These are phyloP conservation scores for Pseudorasbora parva DNA, from an alignment of 2,113 vertebrate species.

Conservation along the genomic window DNA sequence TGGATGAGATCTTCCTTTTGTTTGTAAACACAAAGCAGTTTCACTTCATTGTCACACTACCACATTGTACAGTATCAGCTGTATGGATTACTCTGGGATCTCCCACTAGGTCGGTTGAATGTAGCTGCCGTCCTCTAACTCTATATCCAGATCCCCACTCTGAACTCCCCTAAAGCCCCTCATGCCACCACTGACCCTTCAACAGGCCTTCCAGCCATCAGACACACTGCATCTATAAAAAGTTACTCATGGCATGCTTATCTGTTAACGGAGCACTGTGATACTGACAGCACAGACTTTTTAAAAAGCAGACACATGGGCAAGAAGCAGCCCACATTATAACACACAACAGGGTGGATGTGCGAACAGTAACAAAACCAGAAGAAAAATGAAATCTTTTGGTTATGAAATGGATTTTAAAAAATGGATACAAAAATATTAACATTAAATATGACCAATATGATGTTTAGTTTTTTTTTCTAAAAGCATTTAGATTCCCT, in stretches of 20 bases:
- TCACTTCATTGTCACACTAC: neutral
- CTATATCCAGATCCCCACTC: neutral
- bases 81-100: conserved; percentile 21
- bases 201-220: conserved; percentile 12
- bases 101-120: neutral
- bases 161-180: neutral
- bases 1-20: neutral
- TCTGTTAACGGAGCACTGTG: conserved; percentile 46
- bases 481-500: neutral
- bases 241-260: conserved; percentile 43
- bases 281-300: conserved; percentile 50
- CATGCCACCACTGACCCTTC: conserved; percentile 14
- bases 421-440: neutral
- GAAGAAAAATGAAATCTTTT: neutral
- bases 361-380: neutral
- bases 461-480: neutral
- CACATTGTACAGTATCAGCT: neutral
- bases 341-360: neutral
- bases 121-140: neutral
- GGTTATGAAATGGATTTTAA: neutral
- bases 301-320: conserved; percentile 35
- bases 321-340: neutral
- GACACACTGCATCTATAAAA: conserved; percentile 54
- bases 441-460: neutral
- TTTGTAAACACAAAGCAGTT: neutral